Base-by-base conservation (phyloP, 2,797 vertebrate genomes). In the Echeneis naucrates region DNA sequence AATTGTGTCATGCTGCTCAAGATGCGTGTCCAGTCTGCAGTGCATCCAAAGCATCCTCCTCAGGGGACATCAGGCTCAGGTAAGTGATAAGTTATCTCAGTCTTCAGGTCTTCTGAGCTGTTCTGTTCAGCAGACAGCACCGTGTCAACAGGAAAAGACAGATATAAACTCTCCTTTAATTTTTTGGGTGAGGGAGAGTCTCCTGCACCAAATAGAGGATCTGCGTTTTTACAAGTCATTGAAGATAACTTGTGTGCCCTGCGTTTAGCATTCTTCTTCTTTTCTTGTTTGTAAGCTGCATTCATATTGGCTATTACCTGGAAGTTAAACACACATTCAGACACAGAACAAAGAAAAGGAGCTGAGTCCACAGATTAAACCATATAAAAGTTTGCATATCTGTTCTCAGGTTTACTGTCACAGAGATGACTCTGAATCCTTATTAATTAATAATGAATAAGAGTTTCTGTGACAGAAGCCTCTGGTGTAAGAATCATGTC, bases 221-320 rank as follows among this genome's bases (percentile, higher is more conserved):
- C 94, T 10, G 91, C 62, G 1, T 94, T 81, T 54, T 94, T 94
- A 69, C 96, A 95, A 5, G 93, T 82, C 56, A 95, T 76, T 0
- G 94, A 90, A 8, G 94, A 64, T 50, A 92, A 55, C 50, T 77
- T 90, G 21, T 88, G 93, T 0, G 81, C 52, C 81, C 89, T 94
- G 62, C 94, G 93, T 30, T 95, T 96, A 45, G 81, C 26, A 0
- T 86, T 93, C 74, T 94, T 97, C 80, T 95, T 97, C 81, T 93
- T 94, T 66, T 95, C 94, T 71, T 89, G 92, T 83, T 94, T 96
- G 88, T 96, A 96, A 38, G 95, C 93, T 0, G 93, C 65, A 32
- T 94, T 94, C 94, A 96, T 92, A 77, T 97, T 97, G 69, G 95
- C 89, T 0, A 96, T 89, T n/a, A 97, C 97, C 97, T 97, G 87